Percentiles rank a stretch among this genome's conserved stretches.
Conservation (phyloP, 92 coral and sea anemone genomes). For the Pocillopora grandis region DNA sequence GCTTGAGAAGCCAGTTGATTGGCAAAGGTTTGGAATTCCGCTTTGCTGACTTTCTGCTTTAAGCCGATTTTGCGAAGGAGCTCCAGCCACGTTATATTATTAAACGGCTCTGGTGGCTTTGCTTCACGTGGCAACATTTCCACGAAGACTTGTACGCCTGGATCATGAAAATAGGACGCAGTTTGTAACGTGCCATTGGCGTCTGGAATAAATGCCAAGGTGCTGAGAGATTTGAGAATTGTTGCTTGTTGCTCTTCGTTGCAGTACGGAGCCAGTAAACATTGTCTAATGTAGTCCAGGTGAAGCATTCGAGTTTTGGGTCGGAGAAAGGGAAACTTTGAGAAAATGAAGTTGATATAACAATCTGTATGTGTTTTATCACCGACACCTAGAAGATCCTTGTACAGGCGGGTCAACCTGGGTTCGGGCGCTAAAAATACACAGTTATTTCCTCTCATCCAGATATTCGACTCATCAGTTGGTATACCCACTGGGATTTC, state of each 20-base stretch:
- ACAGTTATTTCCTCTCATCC: conserved; percentile 67
- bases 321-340: conserved; percentile 55
- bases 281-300: conserved; percentile 59
- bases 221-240: conserved; percentile 46
- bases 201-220: conserved; percentile 70
- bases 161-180: conserved; percentile 79
- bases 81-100: conserved; percentile 53
- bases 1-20: conserved; percentile 58
- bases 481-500: conserved; percentile 74
- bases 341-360: conserved; percentile 78
- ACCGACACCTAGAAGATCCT: conserved; percentile 60
- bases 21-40: conserved; percentile 61
- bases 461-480: conserved; percentile 53
- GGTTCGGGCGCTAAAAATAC: conserved; percentile 70
- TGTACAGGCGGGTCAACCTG: conserved; percentile 56
- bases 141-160: conserved; percentile 68
- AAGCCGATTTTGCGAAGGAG: conserved; percentile 75
- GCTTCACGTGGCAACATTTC: conserved; percentile 65
- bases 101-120: conserved; percentile 78
- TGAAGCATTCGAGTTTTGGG: conserved; percentile 60
- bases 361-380: conserved; percentile 59
- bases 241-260: conserved; percentile 12
- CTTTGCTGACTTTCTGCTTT: conserved; percentile 49
- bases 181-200: conserved; percentile 47
- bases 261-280: conserved; percentile 28